Evolutionary conservation across 2,888 invertebrate species (phyloP), one percentile per base, ranked within the genome.

Genomic region (Xestobium rufovillosum): DNA sequence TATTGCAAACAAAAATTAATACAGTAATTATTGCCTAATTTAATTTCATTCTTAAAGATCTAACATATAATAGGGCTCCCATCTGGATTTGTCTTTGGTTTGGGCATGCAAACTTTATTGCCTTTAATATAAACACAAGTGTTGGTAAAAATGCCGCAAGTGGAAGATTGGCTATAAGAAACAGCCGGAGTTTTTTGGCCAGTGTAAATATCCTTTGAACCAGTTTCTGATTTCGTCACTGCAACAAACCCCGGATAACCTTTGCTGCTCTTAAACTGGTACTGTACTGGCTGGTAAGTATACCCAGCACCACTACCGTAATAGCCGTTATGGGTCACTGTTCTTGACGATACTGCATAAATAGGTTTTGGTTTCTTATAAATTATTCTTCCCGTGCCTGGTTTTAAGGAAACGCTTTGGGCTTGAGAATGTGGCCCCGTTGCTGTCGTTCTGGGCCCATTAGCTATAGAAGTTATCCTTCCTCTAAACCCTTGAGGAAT

Each of bases 81-180:
- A 56, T 88, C 85, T 10, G 84, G 77, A 58, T 84, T 80, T 2
- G 78, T 76, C 28, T 84, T 83, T 32, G 81, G 72, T 63, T 83
- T 86, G 1, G 88, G 88, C 50, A 80, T 79, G 58, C 88, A 89
- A 37, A 87, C 78, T 63, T 84, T 86, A 48, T 81, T 83, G 48
- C 78, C 76, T 9, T 84, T 84, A 55, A 83, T 82, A 56, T 83
- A 78, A 32, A 85, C 84, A 57, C 88, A 88, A 0, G 84, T 81
- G 60, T 88, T 88, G 1, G 87, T 86, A 49, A 88, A 87, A 57
- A 86, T 86, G 4, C 88, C 88, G 59, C 88, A 89, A 2, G 83
- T 86, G 2, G 87, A 87, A 4, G 86, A 84, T 62, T 88, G 88
- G 0, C 87, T 85, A 53, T 84, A 88, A 63, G 85, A 88, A 1